Conservation (phyloP, 35 echinoderm and acorn worm species). For the Hemicentrotus pulcherrimus region DNA sequence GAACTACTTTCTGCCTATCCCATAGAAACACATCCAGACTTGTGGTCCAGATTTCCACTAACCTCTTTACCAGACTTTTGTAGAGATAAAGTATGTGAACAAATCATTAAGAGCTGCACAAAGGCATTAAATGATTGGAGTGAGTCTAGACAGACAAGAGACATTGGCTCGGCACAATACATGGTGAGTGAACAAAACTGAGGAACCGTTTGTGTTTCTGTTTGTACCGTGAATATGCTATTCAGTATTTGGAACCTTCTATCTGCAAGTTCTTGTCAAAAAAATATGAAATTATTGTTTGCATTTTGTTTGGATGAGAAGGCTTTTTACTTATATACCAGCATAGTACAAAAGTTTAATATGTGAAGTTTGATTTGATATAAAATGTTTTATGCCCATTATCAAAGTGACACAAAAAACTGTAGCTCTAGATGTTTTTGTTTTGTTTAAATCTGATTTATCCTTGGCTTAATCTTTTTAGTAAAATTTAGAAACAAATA, state of each 20-base stretch:
- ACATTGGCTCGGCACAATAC: constrained; percentile 14
- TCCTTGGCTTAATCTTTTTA: no score
- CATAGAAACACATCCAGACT: not conserved
- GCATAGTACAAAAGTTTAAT: no score
- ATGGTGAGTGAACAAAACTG: constrained; percentile 18
- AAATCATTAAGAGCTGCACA: constrained; percentile 23
- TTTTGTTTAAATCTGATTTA: no score
- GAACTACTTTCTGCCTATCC: constrained; percentile 44
- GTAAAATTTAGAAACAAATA: no score
- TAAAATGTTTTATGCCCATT: no score
- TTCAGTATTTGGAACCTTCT: not conserved
- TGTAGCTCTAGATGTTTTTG: no score
- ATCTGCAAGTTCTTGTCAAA: no score
- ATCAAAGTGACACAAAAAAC: no score
- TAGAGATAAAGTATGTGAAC: constrained; percentile 33
- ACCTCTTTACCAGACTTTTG: constrained; percentile 55
- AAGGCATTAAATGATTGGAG: constrained; percentile 27
- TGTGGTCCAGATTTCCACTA: constrained; percentile 67
- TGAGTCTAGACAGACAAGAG: not conserved
- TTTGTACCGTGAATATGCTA: not conserved
- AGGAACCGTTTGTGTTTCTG: not conserved
- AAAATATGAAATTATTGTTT: no score
- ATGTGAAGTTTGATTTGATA: no score
- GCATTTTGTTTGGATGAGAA: no score
- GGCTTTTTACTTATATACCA: no score